Evolutionary conservation across 2,797 vertebrate species (phyloP).

Genomic region (Nyctibius grandis): DNA sequence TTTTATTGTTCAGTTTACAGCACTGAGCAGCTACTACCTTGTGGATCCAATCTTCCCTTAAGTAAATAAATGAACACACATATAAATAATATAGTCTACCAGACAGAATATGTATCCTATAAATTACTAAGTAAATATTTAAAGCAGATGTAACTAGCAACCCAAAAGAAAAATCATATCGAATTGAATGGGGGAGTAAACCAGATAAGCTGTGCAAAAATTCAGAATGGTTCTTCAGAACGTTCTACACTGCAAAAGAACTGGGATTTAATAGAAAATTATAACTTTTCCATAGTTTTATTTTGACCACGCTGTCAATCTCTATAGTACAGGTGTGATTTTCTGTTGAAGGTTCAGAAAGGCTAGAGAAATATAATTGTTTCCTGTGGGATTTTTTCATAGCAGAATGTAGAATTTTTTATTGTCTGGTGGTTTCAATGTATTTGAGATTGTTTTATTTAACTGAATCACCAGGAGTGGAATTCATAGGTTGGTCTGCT

Average conservation of each 20-base stretch:
- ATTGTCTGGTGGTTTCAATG: background rate
- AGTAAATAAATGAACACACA: background rate
- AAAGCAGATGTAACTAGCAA: background rate
- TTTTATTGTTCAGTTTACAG: background rate
- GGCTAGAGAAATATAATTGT: conserved; percentile 10
- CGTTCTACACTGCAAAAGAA: background rate
- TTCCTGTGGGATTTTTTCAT: conserved; percentile 24
- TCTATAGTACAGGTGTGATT: background rate
- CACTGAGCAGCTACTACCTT: background rate
- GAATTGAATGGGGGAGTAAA: background rate
- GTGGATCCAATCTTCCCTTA: background rate
- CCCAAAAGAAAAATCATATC: background rate
- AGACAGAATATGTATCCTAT: background rate
- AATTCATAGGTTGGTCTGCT: background rate
- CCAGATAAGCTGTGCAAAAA: background rate
- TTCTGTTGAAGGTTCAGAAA: background rate
- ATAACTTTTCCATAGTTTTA: background rate
- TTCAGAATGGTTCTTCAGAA: background rate
- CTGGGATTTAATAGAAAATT: background rate
- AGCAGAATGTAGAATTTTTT: background rate
- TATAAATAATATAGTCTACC: background rate
- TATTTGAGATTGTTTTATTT: conserved; percentile 15
- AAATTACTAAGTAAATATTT: background rate
- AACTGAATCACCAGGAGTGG: background rate
- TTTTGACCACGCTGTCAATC: background rate